Evolutionary conservation across 2,797 vertebrate genomes (phyloP), one percentile per base, ranked within the genome.

Genomic region (Knipowitschia caucasica): DNA sequence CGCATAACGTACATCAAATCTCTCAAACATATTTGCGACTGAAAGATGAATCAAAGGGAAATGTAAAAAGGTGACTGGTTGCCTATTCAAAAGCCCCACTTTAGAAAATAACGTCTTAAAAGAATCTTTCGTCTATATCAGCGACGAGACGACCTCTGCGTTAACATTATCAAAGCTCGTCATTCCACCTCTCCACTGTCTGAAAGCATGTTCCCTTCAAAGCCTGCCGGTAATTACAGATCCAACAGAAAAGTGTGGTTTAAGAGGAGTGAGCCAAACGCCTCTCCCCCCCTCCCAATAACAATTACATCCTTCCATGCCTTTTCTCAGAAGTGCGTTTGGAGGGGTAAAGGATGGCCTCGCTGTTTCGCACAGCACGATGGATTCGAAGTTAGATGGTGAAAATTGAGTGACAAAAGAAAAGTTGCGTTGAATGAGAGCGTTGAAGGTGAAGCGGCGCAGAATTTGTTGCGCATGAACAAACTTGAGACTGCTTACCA

Each of bases 1-100:
- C 53, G 45, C 58, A 66, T 57, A 23, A 54, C 15, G 59, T 18
- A 35, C 31, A 25, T 35, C 49, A 23, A 67, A 58, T 46, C 25
- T 29, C 12, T 23, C 63, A 63, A 74, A 57, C 46, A 56, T 36
- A 18, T 68, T 59, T 69, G 43, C 62, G 50, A 53, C 34, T 47
- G 53, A 71, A 73, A 63, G 67, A 75, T 70, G 52, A 71, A 74
- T 71, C 53, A 70, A 66, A 71, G 50, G 8, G 49, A 58, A 69
- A 71, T 21, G 27, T 56, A 69, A 67, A 34, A 43, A 67, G 40
- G 46, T 56, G 58, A 53, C 53, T 53, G 50, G 36, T 34, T 40
- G 33, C 30, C 45, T 64, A 63, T 73, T 77, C 47, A 76, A 72
- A 79, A 27, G 53, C 20, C 23, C 42, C 44, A 65, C 50, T 69